Base-by-base conservation (phyloP, 2,797 vertebrate genomes). In the Lateolabrax maculatus region DNA sequence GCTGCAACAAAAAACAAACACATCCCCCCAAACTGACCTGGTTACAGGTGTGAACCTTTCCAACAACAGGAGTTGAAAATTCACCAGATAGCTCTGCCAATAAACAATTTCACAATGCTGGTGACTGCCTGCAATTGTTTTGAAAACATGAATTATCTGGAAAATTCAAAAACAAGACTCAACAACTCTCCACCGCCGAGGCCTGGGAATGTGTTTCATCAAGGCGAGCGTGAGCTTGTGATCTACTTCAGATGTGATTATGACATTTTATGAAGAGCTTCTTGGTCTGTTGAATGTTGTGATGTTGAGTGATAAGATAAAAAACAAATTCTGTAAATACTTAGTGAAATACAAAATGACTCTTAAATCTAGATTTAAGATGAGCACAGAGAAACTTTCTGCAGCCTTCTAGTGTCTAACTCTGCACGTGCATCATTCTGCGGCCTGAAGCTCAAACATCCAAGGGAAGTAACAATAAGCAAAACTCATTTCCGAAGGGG, bases 1-100 rank as follows among this genome's bases (percentile, higher is more conserved):
- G 71, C 75, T 36, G 53, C n/a, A 29, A 31, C 36, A 66, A 43
- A 66, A n/a, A 37, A 60, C 18, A 67, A 57, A 48, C 23, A 39
- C 7, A 43, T 53, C 34, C 49, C 60, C 19, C 29, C 15, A 4
- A 16, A n/a, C 58, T 64, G 58, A 68, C 69, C 69, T 7, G 60
- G 39, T 31, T 15, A 68, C 67, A 34, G 63, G 5, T 34, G 1
- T 19, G 29, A 71, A 46, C 9, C 25, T 67, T 46, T 34, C 5
- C 15, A 72, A 31, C 52, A 34, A 31, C 57, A 56, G 3, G 16
- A 55, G 41, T 0, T 29, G 36, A 64, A 19, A 57, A 65, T 29
- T 5, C 1, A 57, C 6, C 25, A 1, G 34, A 31, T 4, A n/a
- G 2, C 13, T n/a, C 23, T 6, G 65, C 15, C 15, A 11, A 55